Evolutionary conservation across 2,888 invertebrate species (phyloP), one percentile per base, ranked within the genome.

Genomic region (Drosophila emarginata): DNA sequence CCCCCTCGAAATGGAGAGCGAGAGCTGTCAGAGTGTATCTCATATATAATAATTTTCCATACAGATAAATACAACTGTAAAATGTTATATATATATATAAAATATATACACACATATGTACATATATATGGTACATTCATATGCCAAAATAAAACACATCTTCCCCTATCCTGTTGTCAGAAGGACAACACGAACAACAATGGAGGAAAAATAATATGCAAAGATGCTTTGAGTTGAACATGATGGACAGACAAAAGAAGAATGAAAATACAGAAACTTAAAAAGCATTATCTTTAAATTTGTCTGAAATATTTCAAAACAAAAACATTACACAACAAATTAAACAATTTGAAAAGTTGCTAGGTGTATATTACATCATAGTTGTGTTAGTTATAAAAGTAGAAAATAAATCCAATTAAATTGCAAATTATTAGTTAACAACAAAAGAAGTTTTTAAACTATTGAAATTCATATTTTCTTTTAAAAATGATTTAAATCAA

Each of bases 21-120:
- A 12, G 15, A 52, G 52, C 32, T 54, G 54, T 54, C 54, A 18
- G 54, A 54, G 18, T 32, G 12, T 32, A 18, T 36, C 32, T 12
- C 18, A 54, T 15, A 36, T 15, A 54, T 36, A 36, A 54, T 36
- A 18, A 36, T 54, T 54, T 54, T 54, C 54, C 54, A 36, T 36
- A 54, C 32, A 36, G 54, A 54, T 54, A 54, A 36, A 54, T 54
- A 54, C 54, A 54, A 54, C 32, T 54, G 54, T 28, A 36, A 54
- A 54, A 54, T 54, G 32, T 6, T 50, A 23, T 21, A 45, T 11
- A 45, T 4, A 45, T 18, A 45, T 18, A 45, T 18, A 11, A 40
- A 7, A 40, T 15, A 18, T 15, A 40, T 11, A n/a, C n/a, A n/a
- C 36, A 36, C 36, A 36, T 12, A 9, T 37, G 2, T n/a, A 12